A percentile compares a stretch with the other conserved stretches of the same genome.
Conservation (phyloP, 2,888 invertebrate genomes). For the Agrochola circellaris region DNA sequence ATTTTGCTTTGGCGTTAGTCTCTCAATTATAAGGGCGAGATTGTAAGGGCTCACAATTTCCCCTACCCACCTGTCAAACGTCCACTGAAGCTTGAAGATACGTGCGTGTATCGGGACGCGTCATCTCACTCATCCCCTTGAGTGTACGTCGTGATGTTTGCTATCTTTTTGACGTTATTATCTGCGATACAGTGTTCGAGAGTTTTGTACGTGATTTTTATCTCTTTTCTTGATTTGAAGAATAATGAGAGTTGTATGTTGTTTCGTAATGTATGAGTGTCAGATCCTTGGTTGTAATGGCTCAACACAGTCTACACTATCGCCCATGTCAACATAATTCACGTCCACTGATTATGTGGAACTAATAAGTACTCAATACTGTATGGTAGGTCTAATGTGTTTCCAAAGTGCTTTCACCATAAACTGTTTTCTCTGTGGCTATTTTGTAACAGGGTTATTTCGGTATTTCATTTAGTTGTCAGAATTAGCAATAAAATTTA, state of each 20-base stretch:
- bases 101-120: slow-evolving; percentile 70
- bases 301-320: not conserved
- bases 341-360: not conserved
- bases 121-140: slow-evolving; percentile 73
- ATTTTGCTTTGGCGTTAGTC: slow-evolving; percentile 33
- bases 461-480: not conserved
- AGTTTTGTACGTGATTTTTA: slow-evolving; percentile 60
- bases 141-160: slow-evolving; percentile 64
- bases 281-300: not conserved
- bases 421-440: not conserved
- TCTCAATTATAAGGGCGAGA: slow-evolving; percentile 58
- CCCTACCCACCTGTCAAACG: slow-evolving; percentile 78
- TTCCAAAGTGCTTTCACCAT: not conserved
- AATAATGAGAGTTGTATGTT: slow-evolving; percentile 18
- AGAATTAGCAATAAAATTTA: not conserved
- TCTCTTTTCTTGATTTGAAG: slow-evolving; percentile 44
- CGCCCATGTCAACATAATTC: no score
- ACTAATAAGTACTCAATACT: slow-evolving; percentile 6
- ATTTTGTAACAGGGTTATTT: not conserved
- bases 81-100: slow-evolving; percentile 77
- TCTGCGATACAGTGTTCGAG: slow-evolving; percentile 55
- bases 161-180: slow-evolving; percentile 65
- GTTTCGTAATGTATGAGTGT: slow-evolving; percentile 11
- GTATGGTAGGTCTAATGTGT: not conserved
- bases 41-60: slow-evolving; percentile 57